Evolutionary conservation across 2,888 invertebrate species (phyloP).

Genomic region (Aleiodes testaceus): DNA sequence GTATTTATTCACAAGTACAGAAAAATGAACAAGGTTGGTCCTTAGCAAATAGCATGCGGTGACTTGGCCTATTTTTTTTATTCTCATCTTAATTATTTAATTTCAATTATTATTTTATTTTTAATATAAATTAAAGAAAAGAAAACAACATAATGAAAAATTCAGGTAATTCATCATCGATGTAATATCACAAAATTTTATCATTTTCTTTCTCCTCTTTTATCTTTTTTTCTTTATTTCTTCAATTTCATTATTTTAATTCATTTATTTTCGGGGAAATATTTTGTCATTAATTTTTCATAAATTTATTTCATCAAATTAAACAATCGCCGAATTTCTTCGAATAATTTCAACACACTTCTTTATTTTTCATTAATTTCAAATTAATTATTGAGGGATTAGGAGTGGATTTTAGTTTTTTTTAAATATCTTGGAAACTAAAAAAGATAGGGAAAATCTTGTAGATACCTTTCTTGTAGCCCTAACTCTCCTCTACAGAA

Average conservation of each 20-base stretch:
- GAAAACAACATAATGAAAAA: too few relatives aligned
- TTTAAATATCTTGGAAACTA: too few relatives aligned
- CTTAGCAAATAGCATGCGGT: constrained; percentile 73
- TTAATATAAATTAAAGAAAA: too few relatives aligned
- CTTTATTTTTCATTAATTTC: constrained; percentile 7
- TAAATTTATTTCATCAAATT: too few relatives aligned
- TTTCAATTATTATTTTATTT: constrained; percentile 31
- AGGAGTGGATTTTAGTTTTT: too few relatives aligned
- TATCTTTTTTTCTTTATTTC: too few relatives aligned
- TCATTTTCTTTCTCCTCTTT: background rate
- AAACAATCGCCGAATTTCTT: background rate
- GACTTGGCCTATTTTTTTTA: constrained; percentile 69
- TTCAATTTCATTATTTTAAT: constrained; percentile 14
- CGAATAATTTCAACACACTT: constrained; percentile 11
- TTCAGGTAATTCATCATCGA: too few relatives aligned
- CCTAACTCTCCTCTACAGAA: too few relatives aligned
- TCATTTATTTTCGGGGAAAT: constrained; percentile 18
- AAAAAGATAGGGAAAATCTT: too few relatives aligned
- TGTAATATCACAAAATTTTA: constrained; percentile 29
- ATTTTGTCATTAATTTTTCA: background rate
- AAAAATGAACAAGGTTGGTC: constrained; percentile 69
- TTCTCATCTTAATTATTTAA: constrained; percentile 44
- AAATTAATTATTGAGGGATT: background rate
- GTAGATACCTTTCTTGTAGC: too few relatives aligned
- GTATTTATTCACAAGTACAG: constrained; percentile 70